Conservation (phyloP, 2,888 invertebrate genomes). For the Perizoma affinitatum region DNA sequence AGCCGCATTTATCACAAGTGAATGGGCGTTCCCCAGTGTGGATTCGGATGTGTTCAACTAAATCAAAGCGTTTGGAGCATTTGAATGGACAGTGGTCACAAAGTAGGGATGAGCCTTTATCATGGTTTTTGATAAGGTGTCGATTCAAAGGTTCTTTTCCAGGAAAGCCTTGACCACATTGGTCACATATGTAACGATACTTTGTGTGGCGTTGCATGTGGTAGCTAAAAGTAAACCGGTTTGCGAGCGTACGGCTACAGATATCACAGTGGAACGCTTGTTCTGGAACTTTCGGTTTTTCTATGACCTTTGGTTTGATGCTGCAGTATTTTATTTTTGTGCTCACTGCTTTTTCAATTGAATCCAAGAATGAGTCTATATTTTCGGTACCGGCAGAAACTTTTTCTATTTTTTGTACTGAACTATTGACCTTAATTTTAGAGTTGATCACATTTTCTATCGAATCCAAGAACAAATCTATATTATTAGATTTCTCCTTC, state of each 20-base stretch:
- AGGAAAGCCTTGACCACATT: conserved; percentile 69
- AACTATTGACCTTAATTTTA: background rate
- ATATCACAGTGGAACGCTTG: conserved; percentile 53
- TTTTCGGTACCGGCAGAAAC: background rate
- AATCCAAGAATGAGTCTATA: conserved; percentile 16
- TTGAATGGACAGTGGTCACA: conserved; percentile 69
- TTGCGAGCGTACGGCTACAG: conserved; percentile 62
- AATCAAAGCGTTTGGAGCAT: conserved; percentile 57
- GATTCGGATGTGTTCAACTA: conserved; percentile 67
- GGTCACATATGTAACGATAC: conserved; percentile 68
- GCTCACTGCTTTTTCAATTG: conserved; percentile 20
- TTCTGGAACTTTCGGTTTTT: background rate
- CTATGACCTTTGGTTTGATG: conserved; percentile 3
- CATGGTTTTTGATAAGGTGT: conserved; percentile 64
- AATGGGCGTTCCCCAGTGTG: conserved; percentile 75
- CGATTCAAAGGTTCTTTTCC: conserved; percentile 54
- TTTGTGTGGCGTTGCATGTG: conserved; percentile 71
- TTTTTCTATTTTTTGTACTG: background rate
- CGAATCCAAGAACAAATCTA: conserved; percentile 30
- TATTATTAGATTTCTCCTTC: conserved; percentile 11
- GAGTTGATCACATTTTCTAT: conserved; percentile 28
- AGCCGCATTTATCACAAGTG: conserved; percentile 72
- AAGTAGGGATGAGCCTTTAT: conserved; percentile 58
- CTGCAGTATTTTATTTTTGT: conserved; percentile 8
- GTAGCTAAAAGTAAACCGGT: conserved; percentile 55